Percentiles rank a stretch among this genome's conserved stretches.
phyloP scores from a whole-genome alignment of 2,888 invertebrate species.

The Melinaea menophilus region DNA sequence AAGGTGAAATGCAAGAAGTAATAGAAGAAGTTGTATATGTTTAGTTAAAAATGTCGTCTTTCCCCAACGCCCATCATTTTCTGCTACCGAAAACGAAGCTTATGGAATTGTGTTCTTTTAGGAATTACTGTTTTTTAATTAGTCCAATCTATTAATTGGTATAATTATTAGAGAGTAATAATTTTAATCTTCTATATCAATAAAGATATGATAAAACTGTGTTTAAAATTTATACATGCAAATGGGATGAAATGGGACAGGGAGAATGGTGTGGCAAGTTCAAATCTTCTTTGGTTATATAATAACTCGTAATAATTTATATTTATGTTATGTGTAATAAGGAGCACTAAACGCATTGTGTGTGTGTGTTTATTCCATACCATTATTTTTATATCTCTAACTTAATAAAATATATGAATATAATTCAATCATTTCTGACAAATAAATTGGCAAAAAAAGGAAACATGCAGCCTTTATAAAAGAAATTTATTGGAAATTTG shows the following conservation, averaged over 20 bases:
- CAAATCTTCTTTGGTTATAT: slow-evolving; percentile 12
- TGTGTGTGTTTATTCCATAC: too few relatives aligned
- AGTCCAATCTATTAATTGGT: slow-evolving; percentile 7
- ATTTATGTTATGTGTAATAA: slow-evolving; percentile 55
- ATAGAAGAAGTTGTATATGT: slow-evolving; percentile 52
- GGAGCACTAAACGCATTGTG: slow-evolving; percentile 51
- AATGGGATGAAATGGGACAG: background rate
- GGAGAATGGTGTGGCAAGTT: background rate
- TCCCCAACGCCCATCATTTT: slow-evolving; percentile 71
- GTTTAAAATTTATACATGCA: too few relatives aligned
- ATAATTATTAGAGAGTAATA: slow-evolving; percentile 6
- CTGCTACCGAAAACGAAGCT: slow-evolving; percentile 53
- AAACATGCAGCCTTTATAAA: too few relatives aligned
- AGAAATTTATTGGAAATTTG: too few relatives aligned
- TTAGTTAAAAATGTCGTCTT: slow-evolving; percentile 70
- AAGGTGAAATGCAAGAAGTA: slow-evolving; percentile 66
- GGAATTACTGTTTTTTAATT: too few relatives aligned
- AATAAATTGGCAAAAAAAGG: too few relatives aligned
- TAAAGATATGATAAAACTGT: too few relatives aligned
- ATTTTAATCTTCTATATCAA: too few relatives aligned
- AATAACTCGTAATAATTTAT: slow-evolving; percentile 7
- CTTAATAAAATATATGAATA: too few relatives aligned
- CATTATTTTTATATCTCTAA: too few relatives aligned
- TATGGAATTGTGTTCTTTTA: slow-evolving; percentile 8
- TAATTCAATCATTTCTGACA: too few relatives aligned